These are phyloP conservation scores for Rhinichthys klamathensis DNA, from an alignment of 2,113 vertebrate species.

Conservation along the genomic window DNA sequence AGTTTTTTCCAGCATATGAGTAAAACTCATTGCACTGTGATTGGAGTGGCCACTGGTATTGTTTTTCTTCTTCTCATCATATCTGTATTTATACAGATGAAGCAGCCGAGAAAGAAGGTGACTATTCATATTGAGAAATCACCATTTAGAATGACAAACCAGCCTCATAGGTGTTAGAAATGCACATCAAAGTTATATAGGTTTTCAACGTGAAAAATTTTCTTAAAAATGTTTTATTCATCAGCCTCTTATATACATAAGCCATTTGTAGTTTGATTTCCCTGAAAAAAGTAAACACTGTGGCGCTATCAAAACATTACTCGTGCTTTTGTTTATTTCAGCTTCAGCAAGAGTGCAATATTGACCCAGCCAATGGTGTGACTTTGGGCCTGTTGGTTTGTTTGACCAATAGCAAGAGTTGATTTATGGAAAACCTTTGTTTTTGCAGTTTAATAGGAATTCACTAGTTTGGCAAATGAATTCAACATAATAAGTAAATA, in stretches of 20 bases:
- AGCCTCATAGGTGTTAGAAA: neutral
- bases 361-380: slow-evolving; percentile 6
- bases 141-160: neutral
- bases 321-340: slow-evolving; percentile 4
- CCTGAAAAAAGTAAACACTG: neutral
- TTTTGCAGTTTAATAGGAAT: neutral
- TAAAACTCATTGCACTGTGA: slow-evolving; percentile 89
- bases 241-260: neutral
- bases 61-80: slow-evolving; percentile 92
- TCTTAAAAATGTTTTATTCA: neutral
- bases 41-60: slow-evolving; percentile 89
- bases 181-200: neutral
- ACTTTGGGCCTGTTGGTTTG: neutral
- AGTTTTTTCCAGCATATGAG: slow-evolving; percentile 90
- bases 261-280: neutral
- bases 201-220: neutral
- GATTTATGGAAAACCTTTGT: neutral
- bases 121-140: neutral
- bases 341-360: neutral
- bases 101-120: slow-evolving; percentile 64
- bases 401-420: neutral
- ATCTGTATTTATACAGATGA: slow-evolving; percentile 93
- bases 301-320: neutral
- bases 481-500: no score
- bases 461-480: neutral